A percentile compares a stretch with the other conserved stretches of the same genome.
Conservation (phyloP, 2,113 vertebrate genomes). For the Naja naja region DNA sequence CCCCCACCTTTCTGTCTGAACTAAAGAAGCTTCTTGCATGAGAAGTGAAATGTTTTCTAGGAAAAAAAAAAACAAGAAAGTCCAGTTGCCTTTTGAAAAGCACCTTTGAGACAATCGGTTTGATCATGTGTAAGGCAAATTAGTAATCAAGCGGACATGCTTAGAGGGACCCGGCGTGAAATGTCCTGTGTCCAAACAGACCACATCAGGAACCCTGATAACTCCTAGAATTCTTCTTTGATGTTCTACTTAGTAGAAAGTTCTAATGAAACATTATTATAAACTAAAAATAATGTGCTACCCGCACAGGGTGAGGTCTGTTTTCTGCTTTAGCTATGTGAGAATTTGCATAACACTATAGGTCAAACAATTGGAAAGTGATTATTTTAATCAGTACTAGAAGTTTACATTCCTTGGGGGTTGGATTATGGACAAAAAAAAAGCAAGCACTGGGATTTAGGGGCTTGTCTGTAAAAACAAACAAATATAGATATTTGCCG, state of each 20-base stretch:
- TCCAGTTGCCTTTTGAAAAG: too few species aligned
- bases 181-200: neutral
- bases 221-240: neutral
- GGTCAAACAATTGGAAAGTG: conserved; percentile 40
- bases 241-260: neutral
- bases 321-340: neutral
- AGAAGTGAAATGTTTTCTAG: too few species aligned
- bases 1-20: too few species aligned
- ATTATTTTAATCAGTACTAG: conserved; percentile 39
- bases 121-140: neutral
- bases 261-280: neutral
- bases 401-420: conserved; percentile 33
- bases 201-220: too few species aligned
- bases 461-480: conserved; percentile 51
- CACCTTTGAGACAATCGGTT: neutral
- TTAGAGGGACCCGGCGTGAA: neutral
- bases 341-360: neutral
- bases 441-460: neutral
- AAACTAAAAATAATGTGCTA: neutral
- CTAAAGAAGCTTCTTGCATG: too few species aligned
- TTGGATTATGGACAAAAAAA: conserved; percentile 37
- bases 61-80: too few species aligned
- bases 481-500: conserved; percentile 34
- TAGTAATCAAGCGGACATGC: neutral
- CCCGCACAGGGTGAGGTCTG: neutral